Base-by-base conservation (phyloP, 2,113 vertebrate genomes). In the Petromus typicus region DNA sequence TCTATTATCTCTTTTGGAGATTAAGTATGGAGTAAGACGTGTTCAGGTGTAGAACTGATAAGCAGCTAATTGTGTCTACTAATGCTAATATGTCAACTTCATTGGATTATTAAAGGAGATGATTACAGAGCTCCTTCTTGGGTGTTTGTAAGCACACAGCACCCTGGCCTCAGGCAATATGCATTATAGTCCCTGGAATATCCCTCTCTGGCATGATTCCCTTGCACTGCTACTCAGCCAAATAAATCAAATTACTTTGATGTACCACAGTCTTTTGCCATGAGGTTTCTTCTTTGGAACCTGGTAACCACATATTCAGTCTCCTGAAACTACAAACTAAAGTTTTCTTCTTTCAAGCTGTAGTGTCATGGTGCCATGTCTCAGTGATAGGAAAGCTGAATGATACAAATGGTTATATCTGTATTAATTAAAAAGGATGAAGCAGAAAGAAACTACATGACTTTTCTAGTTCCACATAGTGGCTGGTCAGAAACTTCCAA, bases 401-500 rank as follows among this genome's bases (percentile, higher is more conserved):
- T 45, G 25, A 75, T 45, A 30, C 22, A 75, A 45, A 2, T 27
- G 5, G 16, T 82, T 37, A 40, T 2, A 1, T 34, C 84, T 6
- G 27, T 84, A 45, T 34, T 61, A 71, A 86, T 66, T 63, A 48
- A 16, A 34, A 82, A n/a, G 83, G 64, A 75, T 40, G 25, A 32
- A 57, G 45, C 9, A 51, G 17, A 64, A 56, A 93, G 48, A 85
- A 67, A 30, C 11, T 66, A 93, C 6, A 45, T 32, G 13, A 76
- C 67, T 63, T 76, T 88, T 93, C 59, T 57, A 80, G 56, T 27
- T 6, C 27, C 20, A n/a, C 1, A 45, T 2, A 82, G 43, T 71
- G 25, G 61, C n/a, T 84, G n/a, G 64, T 90, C 71, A 95, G 56
- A 90, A 91, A 63, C 59, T 69, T 81, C 45, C 54, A 78, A 32